phyloP scores from a whole-genome alignment of 2,888 invertebrate genomes.

The Urechis unicinctus region DNA sequence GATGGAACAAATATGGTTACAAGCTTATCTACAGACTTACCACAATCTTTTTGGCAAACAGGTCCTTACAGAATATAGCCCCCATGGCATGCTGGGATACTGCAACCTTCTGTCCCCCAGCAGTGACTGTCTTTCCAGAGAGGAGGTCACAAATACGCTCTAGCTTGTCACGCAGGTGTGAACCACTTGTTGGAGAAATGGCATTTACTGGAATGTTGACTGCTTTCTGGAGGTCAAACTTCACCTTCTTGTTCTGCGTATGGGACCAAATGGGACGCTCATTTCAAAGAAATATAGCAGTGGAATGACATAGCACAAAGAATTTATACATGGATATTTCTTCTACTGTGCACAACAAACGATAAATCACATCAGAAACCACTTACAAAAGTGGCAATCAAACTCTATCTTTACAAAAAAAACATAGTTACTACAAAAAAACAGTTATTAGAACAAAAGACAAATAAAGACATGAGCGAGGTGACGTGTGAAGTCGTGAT shows the following conservation, averaged over 20 bases:
- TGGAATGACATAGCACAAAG: no score
- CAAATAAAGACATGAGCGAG: no score
- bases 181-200: constrained; percentile 68
- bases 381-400: no score
- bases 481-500: no score
- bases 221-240: constrained; percentile 71
- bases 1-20: background rate
- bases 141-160: constrained; percentile 67
- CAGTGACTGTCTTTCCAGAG: constrained; percentile 63
- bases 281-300: no score
- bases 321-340: no score
- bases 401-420: no score
- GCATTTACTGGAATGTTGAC: constrained; percentile 83
- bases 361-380: no score
- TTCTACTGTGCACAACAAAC: no score
- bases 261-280: background rate
- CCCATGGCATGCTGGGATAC: constrained; percentile 71
- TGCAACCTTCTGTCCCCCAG: constrained; percentile 57
- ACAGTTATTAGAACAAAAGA: no score
- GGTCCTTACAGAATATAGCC: constrained; percentile 60
- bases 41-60: constrained; percentile 69
- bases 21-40: constrained; percentile 38
- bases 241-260: constrained; percentile 63
- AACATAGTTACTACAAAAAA: no score
- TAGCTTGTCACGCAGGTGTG: constrained; percentile 71